Evolutionary conservation across 2,113 vertebrate genomes (phyloP).

Genomic region (Microcebus jonahi): DNA sequence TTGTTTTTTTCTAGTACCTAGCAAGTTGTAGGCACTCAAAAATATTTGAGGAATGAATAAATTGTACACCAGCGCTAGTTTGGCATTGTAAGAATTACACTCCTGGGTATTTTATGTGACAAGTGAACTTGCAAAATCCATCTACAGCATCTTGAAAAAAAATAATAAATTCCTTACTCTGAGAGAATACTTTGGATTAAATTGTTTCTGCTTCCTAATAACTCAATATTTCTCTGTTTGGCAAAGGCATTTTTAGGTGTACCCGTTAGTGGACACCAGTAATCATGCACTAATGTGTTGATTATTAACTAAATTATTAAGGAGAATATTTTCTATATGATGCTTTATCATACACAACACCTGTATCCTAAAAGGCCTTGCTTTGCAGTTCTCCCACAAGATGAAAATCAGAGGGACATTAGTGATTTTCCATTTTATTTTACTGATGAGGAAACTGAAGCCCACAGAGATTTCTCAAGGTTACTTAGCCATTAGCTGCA

Average conservation of each 20-base stretch:
- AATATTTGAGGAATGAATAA: not conserved
- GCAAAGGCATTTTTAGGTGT: not conserved
- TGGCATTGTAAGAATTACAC: not conserved
- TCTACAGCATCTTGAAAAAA: not conserved
- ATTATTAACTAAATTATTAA: constrained; percentile 17
- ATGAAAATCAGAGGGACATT: not conserved
- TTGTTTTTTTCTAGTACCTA: not conserved
- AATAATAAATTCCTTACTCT: not conserved
- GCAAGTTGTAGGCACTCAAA: not conserved
- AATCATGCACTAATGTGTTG: not conserved
- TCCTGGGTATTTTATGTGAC: constrained; percentile 6
- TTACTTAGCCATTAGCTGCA: not conserved
- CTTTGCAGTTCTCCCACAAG: not conserved
- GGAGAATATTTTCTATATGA: not conserved
- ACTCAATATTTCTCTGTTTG: not conserved
- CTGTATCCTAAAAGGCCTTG: not conserved
- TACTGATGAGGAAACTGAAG: not conserved
- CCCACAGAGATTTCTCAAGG: not conserved
- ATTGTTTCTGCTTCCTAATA: not conserved
- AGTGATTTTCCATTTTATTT: not conserved
- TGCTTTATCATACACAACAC: not conserved
- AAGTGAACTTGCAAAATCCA: not conserved
- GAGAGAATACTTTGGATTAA: constrained; percentile 35
- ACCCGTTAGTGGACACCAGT: not conserved
- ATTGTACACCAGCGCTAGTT: not conserved